Percentiles rank a stretch among this genome's conserved stretches.
Conservation (phyloP, 37 sponge, comb jelly and placozoan species). For the Lycopodina hypogea region DNA sequence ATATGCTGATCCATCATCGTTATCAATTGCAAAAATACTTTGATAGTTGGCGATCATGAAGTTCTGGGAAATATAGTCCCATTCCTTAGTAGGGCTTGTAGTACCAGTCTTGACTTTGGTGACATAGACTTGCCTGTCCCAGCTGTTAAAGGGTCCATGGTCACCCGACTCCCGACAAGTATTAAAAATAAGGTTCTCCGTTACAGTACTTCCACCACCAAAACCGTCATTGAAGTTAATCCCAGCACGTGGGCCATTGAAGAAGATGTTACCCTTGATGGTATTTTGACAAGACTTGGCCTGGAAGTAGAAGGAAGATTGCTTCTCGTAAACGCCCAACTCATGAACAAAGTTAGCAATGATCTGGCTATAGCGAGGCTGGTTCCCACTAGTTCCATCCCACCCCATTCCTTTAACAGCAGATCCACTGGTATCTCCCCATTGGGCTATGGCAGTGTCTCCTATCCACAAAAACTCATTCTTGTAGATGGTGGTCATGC, state of each 20-base stretch:
- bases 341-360: slow-evolving; percentile 64
- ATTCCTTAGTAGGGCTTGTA: slow-evolving; percentile 28
- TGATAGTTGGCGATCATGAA: slow-evolving; percentile 67
- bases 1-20: slow-evolving; percentile 76
- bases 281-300: slow-evolving; percentile 56
- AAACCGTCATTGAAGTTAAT: slow-evolving; percentile 87
- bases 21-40: slow-evolving; percentile 55
- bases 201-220: slow-evolving; percentile 58
- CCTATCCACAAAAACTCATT: slow-evolving; percentile 64
- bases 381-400: slow-evolving; percentile 67
- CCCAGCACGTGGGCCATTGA: slow-evolving; percentile 81
- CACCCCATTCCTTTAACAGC: slow-evolving; percentile 26
- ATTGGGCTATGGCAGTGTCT: slow-evolving; percentile 65
- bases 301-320: slow-evolving; percentile 61
- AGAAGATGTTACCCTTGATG: slow-evolving; percentile 65
- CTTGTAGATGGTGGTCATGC: slow-evolving; percentile 38
- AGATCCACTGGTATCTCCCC: slow-evolving; percentile 55
- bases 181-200: slow-evolving; percentile 69
- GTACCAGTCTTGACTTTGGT: slow-evolving; percentile 42
- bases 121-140: slow-evolving; percentile 66
- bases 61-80: slow-evolving; percentile 44
- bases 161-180: slow-evolving; percentile 66
- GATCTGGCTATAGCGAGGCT: slow-evolving; percentile 55
- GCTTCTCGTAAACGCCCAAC: slow-evolving; percentile 68
- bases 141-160: slow-evolving; percentile 76